Percentiles rank a stretch among this genome's conserved stretches.
Conservation (phyloP, 2,888 invertebrate genomes). For the Acrobasis suavella region DNA sequence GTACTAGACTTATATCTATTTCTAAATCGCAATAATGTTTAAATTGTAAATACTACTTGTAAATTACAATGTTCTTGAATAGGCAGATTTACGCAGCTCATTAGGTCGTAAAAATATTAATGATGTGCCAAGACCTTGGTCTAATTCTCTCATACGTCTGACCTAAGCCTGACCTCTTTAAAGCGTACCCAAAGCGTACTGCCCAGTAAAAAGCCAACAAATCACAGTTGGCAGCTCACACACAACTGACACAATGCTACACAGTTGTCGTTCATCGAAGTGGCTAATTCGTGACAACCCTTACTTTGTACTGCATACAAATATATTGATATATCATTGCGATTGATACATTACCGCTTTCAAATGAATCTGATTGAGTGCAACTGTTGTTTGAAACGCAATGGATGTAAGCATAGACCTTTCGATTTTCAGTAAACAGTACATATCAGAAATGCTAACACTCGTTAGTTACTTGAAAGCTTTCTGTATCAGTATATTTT, state of each 20-base stretch:
- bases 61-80: neutral
- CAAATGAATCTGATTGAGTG: neutral
- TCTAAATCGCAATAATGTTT: too few relatives aligned
- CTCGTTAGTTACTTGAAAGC: too few relatives aligned
- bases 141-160: neutral
- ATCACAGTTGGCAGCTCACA: conserved; percentile 26
- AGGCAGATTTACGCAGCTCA: neutral
- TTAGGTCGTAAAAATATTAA: neutral
- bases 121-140: conserved; percentile 2
- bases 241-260: conserved; percentile 50
- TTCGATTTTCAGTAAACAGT: neutral
- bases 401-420: neutral
- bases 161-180: neutral
- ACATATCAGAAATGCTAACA: conserved; percentile 5
- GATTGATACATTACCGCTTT: conserved; percentile 8
- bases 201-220: neutral
- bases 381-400: neutral
- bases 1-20: too few relatives aligned
- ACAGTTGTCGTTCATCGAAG: conserved; percentile 45
- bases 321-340: neutral
- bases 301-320: conserved; percentile 24
- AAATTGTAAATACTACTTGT: too few relatives aligned
- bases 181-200: neutral
- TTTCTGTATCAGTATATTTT: too few relatives aligned
- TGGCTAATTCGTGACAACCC: conserved; percentile 47